These are phyloP conservation scores for Chromis chromis DNA, from an alignment of 2,797 vertebrate species.

Conservation along the genomic window DNA sequence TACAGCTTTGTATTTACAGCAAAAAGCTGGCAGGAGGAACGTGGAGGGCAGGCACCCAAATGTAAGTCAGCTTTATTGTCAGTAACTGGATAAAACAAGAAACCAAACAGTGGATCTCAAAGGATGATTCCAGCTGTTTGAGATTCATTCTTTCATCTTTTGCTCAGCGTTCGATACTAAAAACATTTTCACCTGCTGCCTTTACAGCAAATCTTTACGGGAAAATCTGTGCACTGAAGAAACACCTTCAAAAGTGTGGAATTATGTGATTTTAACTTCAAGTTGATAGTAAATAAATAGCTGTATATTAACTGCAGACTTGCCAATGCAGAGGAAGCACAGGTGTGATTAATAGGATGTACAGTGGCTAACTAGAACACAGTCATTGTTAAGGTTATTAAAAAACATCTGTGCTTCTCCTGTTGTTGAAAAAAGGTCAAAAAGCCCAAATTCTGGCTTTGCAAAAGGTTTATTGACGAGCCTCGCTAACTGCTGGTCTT, in stretches of 20 bases:
- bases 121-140: conserved; percentile 34
- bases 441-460: background rate
- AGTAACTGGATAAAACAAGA: conserved; percentile 1
- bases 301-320: background rate
- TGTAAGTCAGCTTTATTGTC: conserved; percentile 34
- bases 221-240: background rate
- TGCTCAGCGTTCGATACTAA: background rate
- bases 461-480: background rate
- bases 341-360: background rate
- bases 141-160: conserved; percentile 31
- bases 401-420: too few species aligned
- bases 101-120: background rate
- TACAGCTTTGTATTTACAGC: conserved; percentile 19
- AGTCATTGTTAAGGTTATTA: too few species aligned
- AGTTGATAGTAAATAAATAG: too few species aligned
- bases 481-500: background rate
- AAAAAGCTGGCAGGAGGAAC: conserved; percentile 17
- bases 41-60: conserved; percentile 16
- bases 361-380: too few species aligned
- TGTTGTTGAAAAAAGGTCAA: background rate
- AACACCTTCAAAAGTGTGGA: too few species aligned
- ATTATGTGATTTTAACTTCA: background rate
- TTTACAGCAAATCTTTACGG: conserved; percentile 2
- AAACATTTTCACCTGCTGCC: background rate
- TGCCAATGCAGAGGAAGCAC: background rate